Percentiles rank a stretch among this genome's conserved stretches.
phyloP scores from a whole-genome alignment of 2,888 invertebrate species.

The Catocala fraxini region DNA sequence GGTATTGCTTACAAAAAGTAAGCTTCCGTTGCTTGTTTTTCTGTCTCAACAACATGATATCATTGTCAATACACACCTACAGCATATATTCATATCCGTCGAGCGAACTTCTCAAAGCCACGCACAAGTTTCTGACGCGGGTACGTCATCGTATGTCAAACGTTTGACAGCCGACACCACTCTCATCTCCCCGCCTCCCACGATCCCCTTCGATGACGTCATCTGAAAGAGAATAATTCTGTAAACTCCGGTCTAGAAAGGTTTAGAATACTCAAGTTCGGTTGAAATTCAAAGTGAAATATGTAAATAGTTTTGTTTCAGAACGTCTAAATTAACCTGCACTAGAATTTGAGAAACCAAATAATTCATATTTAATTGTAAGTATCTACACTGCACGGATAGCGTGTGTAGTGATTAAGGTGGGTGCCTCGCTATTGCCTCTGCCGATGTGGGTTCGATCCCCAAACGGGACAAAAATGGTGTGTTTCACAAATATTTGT shows the following conservation, averaged over 20 bases:
- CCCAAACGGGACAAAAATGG: too few relatives aligned
- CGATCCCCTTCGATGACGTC: constrained; percentile 64
- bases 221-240: constrained; percentile 37
- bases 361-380: too few relatives aligned
- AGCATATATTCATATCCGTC: constrained; percentile 23
- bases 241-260: constrained; percentile 8
- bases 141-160: constrained; percentile 77
- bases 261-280: constrained; percentile 2
- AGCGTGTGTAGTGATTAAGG: too few relatives aligned
- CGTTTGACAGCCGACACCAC: constrained; percentile 73
- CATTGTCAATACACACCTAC: constrained; percentile 26
- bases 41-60: constrained; percentile 21
- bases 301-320: too few relatives aligned
- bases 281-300: background rate
- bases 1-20: background rate
- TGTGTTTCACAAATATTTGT: too few relatives aligned
- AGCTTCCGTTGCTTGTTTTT: background rate
- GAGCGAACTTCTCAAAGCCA: constrained; percentile 61
- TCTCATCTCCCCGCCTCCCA: constrained; percentile 50
- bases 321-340: too few relatives aligned
- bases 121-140: constrained; percentile 70
- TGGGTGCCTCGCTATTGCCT: too few relatives aligned
- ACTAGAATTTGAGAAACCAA: too few relatives aligned
- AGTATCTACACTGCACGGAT: too few relatives aligned
- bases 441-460: too few relatives aligned